Percentiles rank a stretch among this genome's conserved stretches.
Evolutionary conservation across 2,888 invertebrate genomes (phyloP).

Genomic region (Orchesellides sinensis): DNA sequence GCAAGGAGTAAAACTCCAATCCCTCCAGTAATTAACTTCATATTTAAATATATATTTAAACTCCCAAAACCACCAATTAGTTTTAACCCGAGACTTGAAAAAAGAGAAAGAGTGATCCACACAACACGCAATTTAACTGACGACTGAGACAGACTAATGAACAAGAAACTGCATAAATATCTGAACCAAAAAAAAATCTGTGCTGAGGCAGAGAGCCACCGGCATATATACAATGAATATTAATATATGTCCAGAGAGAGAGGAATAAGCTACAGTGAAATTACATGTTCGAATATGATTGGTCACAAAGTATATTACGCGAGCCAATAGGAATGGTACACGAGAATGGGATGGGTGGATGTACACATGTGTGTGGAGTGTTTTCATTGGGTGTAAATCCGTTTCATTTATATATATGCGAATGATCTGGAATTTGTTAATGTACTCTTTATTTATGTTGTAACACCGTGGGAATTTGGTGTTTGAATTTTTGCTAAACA

Average conservation of each 20-base stretch:
- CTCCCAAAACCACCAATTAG: too few species aligned
- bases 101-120: neutral
- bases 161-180: constrained; percentile 1
- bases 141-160: constrained; percentile 14
- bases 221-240: neutral
- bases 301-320: neutral
- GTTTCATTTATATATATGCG: too few species aligned
- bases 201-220: neutral
- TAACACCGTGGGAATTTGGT: too few species aligned
- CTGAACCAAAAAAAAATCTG: too few species aligned
- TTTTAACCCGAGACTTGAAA: too few species aligned
- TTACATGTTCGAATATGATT: constrained; percentile 42
- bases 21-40: neutral
- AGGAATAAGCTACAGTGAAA: neutral
- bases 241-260: neutral
- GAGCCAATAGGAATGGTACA: constrained; percentile 19
- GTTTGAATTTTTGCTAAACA: too few species aligned
- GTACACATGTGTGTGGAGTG: neutral
- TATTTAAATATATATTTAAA: neutral
- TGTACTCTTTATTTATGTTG: too few species aligned
- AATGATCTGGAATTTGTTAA: too few species aligned
- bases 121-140: neutral
- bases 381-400: constrained; percentile 1
- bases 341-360: constrained; percentile 17
- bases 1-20: constrained; percentile 16